phyloP scores from a whole-genome alignment of 2,113 vertebrate genomes.

The Oreochromis tanganicae region DNA sequence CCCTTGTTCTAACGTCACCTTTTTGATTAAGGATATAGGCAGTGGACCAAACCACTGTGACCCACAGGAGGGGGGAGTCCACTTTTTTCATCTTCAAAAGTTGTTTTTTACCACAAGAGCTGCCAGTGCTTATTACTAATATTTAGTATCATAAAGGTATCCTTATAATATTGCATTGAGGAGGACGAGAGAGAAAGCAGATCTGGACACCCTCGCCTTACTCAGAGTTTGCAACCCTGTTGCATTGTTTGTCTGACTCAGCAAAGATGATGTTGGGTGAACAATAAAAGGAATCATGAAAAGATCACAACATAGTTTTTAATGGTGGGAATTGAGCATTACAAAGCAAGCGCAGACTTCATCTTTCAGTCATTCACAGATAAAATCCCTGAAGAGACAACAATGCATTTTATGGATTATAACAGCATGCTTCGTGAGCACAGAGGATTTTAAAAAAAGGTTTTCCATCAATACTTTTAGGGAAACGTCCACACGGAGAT shows the following conservation, averaged over 20 bases:
- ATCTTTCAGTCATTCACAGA: conserved; percentile 61
- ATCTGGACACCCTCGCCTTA: background rate
- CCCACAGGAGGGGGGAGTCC: fast-evolving
- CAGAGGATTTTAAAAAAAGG: background rate
- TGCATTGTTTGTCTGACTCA: background rate
- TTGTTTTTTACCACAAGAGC: background rate
- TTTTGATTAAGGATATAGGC: background rate
- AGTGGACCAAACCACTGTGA: background rate
- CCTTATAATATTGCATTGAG: background rate
- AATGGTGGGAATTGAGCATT: conserved; percentile 57
- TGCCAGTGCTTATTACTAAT: background rate
- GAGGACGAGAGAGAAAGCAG: fast-evolving
- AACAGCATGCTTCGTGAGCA: conserved; percentile 61
- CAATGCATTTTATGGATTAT: conserved; percentile 49
- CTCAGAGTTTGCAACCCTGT: background rate
- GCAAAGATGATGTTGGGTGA: background rate
- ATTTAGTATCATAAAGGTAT: background rate
- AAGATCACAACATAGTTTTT: conserved; percentile 41
- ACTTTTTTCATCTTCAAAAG: background rate
- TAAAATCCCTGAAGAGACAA: conserved; percentile 65
- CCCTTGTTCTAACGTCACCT: fast-evolving
- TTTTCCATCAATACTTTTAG: background rate
- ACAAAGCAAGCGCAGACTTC: conserved; percentile 60
- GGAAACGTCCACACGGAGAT: background rate
- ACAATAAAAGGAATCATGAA: background rate